Evolutionary conservation across 2,797 vertebrate genomes (phyloP), one percentile per base, ranked within the genome.

Genomic region (Pipistrellus nathusii): DNA sequence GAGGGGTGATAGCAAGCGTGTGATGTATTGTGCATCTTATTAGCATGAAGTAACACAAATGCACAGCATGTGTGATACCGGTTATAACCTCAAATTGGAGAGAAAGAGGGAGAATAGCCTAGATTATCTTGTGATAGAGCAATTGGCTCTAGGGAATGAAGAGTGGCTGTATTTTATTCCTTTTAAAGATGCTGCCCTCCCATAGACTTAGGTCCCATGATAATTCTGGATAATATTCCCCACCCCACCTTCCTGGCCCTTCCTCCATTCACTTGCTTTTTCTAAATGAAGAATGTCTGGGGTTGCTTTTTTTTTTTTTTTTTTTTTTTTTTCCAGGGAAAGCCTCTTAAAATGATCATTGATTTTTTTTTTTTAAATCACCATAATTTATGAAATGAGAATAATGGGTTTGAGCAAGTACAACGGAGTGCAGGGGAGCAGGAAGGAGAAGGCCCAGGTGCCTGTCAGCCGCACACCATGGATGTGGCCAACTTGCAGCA

Each of bases 311-410:
- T 64, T 20, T 62, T n/a, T 68, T 75, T 41, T 57, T 13, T 44
- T 13, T 44, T 21, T n/a, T 68, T 75, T 41, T 57, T 13, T 44
- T 13, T 44, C 18, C 25, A 35, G 53, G 46, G 38, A 91, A 87
- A 80, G 3, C 48, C 21, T 94, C 85, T 88, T 73, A 71, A 75
- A 68, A 25, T 62, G 27, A 80, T 71, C 17, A n/a, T 32, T 82
- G 18, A 48, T 76, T 77, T 91, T 55, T 86, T 46, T 73, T 83
- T 77, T 21, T 44, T 66, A 30, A 55, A 51, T 69, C 44, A 86
- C 23, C 35, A 14, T 90, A 35, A 48, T 94, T 95, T 89, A 25
- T 90, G 38, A 92, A 89, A 48, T 89, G 38, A 77, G 73, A 75
- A 75, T 32, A 62, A 41, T 57, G 51, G 25, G 6, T 90, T 71